Conservation (phyloP, 2,888 invertebrate species). For the Drosophila picticornis region DNA sequence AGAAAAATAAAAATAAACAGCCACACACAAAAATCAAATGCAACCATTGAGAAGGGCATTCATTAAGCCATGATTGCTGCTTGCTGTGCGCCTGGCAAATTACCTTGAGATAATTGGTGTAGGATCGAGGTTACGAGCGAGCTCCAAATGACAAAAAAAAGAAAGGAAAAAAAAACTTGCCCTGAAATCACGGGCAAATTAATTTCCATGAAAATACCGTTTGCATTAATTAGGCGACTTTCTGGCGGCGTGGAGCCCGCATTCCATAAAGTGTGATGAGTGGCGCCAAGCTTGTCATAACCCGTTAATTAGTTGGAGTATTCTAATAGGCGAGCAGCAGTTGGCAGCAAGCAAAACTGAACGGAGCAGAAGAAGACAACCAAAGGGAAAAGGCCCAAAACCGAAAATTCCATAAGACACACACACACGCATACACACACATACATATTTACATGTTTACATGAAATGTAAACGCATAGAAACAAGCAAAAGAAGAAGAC, state of each 20-base stretch:
- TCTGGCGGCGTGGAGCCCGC: conserved; percentile 13
- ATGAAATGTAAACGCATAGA: conserved; percentile 24
- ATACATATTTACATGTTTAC: conserved; percentile 26
- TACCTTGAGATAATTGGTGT: conserved; percentile 84
- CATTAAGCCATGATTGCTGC: conserved; percentile 23
- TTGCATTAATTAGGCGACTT: conserved; percentile 40
- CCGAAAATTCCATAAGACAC: conserved; percentile 35
- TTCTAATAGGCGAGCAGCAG: conserved; percentile 81
- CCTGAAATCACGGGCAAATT: conserved; percentile 37
- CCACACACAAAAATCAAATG: conserved; percentile 21
- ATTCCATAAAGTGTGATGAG: conserved; percentile 55
- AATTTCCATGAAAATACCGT: conserved; percentile 30
- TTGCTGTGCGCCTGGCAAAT: conserved; percentile 75
- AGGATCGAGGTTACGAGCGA: conserved; percentile 78
- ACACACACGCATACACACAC: conserved; percentile 5
- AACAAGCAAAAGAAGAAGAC: conserved; percentile 34
- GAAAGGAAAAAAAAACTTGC: not conserved
- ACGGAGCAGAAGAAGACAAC: conserved; percentile 15
- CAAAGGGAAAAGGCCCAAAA: conserved; percentile 31
- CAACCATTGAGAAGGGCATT: conserved; percentile 41
- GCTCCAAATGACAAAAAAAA: conserved; percentile 6
- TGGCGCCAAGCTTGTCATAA: conserved; percentile 80
- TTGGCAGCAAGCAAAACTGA: conserved; percentile 26
- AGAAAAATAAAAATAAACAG: conserved; percentile 34
- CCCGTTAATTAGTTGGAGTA: conserved; percentile 84